phyloP scores from a whole-genome alignment of 1,140 invertebrate genomes.

The Chelonus insularis region DNA sequence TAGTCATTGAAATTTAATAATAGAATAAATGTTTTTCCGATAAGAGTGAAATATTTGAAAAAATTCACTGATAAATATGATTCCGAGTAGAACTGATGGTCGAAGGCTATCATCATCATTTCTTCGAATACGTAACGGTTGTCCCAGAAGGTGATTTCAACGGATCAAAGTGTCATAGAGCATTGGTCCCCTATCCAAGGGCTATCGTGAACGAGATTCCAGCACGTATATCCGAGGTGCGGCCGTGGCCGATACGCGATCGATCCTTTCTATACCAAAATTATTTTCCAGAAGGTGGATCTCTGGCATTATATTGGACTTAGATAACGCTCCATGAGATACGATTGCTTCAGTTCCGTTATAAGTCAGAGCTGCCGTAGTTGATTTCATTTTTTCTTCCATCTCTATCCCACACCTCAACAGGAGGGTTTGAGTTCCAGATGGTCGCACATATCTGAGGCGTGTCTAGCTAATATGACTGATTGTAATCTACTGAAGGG shows the following conservation, averaged over 20 bases:
- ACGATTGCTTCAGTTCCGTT: too few species aligned
- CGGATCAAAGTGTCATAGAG: conserved; percentile 22
- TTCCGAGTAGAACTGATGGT: background rate
- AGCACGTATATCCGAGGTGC: conserved; percentile 5
- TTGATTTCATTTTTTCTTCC: too few species aligned
- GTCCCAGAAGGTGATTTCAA: conserved; percentile 2
- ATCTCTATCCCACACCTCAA: background rate
- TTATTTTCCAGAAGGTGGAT: background rate
- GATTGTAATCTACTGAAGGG: conserved; percentile 39
- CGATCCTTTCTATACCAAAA: background rate
- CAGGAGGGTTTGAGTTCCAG: conserved; percentile 22
- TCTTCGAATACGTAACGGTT: conserved; percentile 18
- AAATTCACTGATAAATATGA: too few species aligned
- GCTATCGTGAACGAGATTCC: background rate
- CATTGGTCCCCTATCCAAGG: background rate
- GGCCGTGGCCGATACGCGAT: background rate
- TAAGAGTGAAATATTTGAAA: background rate
- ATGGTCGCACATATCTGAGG: conserved; percentile 40
- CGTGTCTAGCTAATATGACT: conserved; percentile 47
- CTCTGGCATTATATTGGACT: background rate
- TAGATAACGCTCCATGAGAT: too few species aligned
- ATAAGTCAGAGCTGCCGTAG: too few species aligned
- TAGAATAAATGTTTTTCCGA: background rate
- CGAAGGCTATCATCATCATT: background rate
- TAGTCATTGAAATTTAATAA: too few species aligned